Base-by-base conservation (phyloP, 2,113 vertebrate species). In the Triplophysa dalaica region DNA sequence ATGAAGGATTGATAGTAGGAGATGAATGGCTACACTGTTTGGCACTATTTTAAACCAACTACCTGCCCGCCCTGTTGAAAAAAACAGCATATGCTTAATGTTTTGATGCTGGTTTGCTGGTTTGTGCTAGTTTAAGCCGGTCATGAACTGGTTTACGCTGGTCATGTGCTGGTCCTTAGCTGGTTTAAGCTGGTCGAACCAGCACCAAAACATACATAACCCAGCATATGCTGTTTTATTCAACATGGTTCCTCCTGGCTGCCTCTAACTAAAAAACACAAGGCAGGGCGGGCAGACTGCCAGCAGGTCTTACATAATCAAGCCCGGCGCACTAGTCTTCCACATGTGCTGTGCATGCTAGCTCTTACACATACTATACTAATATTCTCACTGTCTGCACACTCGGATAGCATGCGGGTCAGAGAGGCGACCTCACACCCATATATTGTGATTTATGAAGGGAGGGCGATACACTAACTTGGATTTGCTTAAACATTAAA, bases 221-320 rank as follows among this genome's bases (percentile, higher is more conserved):
- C 29, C 29, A 29, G 29, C 29, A 29, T 29, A 29, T 29, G 29
- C 29, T 29, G 29, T 29, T 29, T 29, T 29, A 4, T 29, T 29
- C 29, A 29, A 29, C 29, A 81, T 33, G 16, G 86, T 86, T 87
- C 79, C 83, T 85, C 81, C 61, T 52, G 24, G 43, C 41, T 65
- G 58, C 26, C 60, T 77, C 70, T 76, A 80, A 81, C 56, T 82
- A 72, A 66, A 81, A 78, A 79, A 78, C 81, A 78, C 75, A 83
- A 67, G 74, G n/a, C 54, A 70, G 29, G 29, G 16, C 67, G 86
- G 90, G 90, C 84, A 83, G 80, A 5, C 22, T 38, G 84, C 89
- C 90, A 91, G 79, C 72, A 81, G 12, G 21, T 87, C 85, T 93
- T 92, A 91, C 91, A 90, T 93, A 93, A 93, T 90, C 87, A 24